Percentiles rank a stretch among this genome's conserved stretches.
Evolutionary conservation across 2,113 vertebrate genomes (phyloP).

Genomic region (Nesogale talazaci): DNA sequence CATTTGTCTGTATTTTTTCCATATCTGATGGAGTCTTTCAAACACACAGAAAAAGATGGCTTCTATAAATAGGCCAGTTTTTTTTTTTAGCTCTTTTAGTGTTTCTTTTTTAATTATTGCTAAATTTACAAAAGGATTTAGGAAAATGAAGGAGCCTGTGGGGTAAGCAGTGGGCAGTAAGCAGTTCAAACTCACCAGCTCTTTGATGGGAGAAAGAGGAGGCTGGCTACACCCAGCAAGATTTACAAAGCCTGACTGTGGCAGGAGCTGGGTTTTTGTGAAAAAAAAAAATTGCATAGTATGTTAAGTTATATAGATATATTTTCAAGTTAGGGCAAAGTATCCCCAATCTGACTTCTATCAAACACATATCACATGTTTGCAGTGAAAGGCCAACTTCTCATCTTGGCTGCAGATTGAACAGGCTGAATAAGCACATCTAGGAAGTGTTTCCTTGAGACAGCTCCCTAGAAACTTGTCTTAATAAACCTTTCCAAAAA

Average conservation of each 20-base stretch:
- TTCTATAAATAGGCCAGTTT: not conserved
- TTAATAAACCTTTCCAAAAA: no score
- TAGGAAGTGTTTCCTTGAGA: not conserved
- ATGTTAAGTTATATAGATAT: not conserved
- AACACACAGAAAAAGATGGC: conserved; percentile 6
- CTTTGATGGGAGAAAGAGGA: no score
- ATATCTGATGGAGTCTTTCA: conserved; percentile 17
- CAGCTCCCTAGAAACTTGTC: not conserved
- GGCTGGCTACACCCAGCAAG: no score
- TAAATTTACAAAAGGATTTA: not conserved
- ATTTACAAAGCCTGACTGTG: no score
- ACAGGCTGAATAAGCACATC: not conserved
- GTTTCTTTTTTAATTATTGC: not conserved
- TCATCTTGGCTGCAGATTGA: not conserved
- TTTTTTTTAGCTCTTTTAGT: not conserved
- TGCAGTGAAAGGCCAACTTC: not conserved
- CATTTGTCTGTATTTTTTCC: not conserved
- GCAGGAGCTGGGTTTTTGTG: no score
- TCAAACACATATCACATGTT: not conserved
- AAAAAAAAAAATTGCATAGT: not conserved
- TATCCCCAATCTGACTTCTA: not conserved
- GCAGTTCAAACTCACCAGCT: no score
- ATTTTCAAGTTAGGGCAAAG: not conserved
- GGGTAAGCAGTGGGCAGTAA: no score
- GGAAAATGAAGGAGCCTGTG: no score